phyloP scores from a whole-genome alignment of 1,140 invertebrate genomes.

The Daktulosphaira vitifoliae region DNA sequence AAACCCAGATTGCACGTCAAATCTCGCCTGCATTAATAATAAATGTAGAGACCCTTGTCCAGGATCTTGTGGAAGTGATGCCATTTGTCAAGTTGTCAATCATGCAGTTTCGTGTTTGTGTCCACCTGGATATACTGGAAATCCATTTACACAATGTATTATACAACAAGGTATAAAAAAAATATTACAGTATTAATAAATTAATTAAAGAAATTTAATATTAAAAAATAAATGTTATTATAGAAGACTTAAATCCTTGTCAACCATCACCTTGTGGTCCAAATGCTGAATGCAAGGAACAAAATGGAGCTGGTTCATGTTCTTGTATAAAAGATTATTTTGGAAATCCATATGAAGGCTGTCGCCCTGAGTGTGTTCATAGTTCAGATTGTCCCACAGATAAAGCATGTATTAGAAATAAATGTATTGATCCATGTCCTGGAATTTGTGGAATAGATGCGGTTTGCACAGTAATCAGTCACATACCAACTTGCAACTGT shows the following conservation, averaged over 20 bases:
- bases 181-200: neutral
- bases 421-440: conserved; percentile 50
- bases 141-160: conserved; percentile 60
- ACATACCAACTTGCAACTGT: conserved; percentile 58
- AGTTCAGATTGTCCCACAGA: conserved; percentile 50
- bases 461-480: conserved; percentile 51
- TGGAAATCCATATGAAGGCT: conserved; percentile 48
- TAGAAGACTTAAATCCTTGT: conserved; percentile 46
- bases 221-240: neutral
- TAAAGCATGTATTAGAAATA: conserved; percentile 44
- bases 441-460: conserved; percentile 48
- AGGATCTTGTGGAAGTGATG: conserved; percentile 65
- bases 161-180: conserved; percentile 41
- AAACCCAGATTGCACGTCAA: conserved; percentile 65
- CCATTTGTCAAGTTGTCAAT: conserved; percentile 64
- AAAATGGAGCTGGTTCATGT: conserved; percentile 51
- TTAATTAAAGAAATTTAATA: neutral
- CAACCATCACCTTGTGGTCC: conserved; percentile 57
- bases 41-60: conserved; percentile 68
- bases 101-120: conserved; percentile 69
- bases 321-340: conserved; percentile 54
- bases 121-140: conserved; percentile 61
- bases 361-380: conserved; percentile 51
- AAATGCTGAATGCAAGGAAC: conserved; percentile 51
- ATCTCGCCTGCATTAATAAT: conserved; percentile 63